Conservation (phyloP, 2,888 invertebrate genomes). For the Caenorhabditis sinica region DNA sequence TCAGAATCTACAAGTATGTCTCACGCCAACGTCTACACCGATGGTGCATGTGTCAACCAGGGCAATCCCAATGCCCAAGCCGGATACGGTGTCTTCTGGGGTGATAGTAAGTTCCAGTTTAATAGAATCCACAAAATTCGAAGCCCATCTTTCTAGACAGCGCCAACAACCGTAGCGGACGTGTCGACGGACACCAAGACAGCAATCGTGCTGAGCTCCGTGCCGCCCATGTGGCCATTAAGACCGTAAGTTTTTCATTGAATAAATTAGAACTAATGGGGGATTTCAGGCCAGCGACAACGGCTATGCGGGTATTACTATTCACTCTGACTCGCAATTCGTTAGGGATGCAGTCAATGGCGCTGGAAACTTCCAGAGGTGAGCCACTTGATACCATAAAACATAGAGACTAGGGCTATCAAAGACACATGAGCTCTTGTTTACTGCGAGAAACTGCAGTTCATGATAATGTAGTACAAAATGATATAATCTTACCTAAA, state of each 20-base stretch:
- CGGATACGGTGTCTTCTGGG: conserved; percentile 21
- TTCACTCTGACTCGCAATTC: not conserved
- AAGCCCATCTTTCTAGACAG: not conserved
- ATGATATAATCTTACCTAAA: not conserved
- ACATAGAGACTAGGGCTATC: not conserved
- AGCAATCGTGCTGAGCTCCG: conserved; percentile 1
- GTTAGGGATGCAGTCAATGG: not conserved
- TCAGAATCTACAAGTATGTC: not conserved
- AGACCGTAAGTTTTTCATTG: not conserved
- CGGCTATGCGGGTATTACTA: not conserved
- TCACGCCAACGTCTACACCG: conserved; percentile 14
- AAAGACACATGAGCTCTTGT: not conserved
- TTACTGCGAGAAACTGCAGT: not conserved
- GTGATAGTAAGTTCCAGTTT: not conserved
- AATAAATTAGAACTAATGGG: too few species aligned
- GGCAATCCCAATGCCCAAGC: not conserved
- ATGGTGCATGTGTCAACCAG: conserved; percentile 13
- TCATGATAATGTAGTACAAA: not conserved
- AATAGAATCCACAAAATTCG: not conserved
- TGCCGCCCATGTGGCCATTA: not conserved
- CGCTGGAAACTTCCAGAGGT: conserved; percentile 18
- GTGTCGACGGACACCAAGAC: conserved; percentile 6
- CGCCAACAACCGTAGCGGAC: not conserved
- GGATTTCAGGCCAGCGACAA: not conserved
- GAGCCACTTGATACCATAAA: not conserved